Conservation (phyloP, 2,888 invertebrate species). For the Atrina japonica region DNA sequence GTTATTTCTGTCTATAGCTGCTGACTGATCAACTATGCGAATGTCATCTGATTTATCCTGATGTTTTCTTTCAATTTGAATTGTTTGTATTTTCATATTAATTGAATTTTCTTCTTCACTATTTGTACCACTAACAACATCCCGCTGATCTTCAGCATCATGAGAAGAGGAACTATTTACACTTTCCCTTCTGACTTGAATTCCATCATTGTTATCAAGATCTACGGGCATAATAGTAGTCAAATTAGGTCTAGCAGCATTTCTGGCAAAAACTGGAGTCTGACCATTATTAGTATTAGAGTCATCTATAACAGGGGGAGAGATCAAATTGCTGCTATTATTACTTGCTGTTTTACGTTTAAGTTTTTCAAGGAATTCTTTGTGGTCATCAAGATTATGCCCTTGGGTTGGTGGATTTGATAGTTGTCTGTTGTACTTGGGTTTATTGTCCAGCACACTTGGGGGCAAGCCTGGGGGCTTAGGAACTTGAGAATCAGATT, state of each 20-base stretch:
- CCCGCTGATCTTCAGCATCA: constrained; percentile 2
- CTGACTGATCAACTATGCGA: constrained; percentile 10
- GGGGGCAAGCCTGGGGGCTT: constrained; percentile 48
- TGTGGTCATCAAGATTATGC: constrained; percentile 58
- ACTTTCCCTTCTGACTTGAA: constrained; percentile 17
- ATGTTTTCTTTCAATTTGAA: constrained; percentile 13
- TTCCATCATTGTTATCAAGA: constrained; percentile 16
- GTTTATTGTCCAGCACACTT: constrained; percentile 27
- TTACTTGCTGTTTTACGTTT: constrained; percentile 66
- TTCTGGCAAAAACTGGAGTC: constrained; percentile 50
- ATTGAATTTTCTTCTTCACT: background rate
- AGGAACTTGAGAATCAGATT: constrained; percentile 41
- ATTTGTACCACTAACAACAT: background rate
- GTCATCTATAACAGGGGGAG: constrained; percentile 46
- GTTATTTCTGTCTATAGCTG: constrained; percentile 15
- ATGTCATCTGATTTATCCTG: constrained; percentile 24
- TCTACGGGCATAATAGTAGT: constrained; percentile 53
- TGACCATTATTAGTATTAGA: constrained; percentile 6
- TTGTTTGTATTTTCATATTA: constrained; percentile 18
- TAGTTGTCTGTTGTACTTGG: constrained; percentile 5
- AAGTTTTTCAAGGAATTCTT: constrained; percentile 74
- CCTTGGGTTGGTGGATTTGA: constrained; percentile 14
- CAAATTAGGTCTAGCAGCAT: constrained; percentile 54
- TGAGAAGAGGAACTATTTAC: constrained; percentile 11
- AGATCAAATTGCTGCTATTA: constrained; percentile 38